Base-by-base conservation (phyloP, 2,797 vertebrate genomes). In the Harpagifer antarcticus region DNA sequence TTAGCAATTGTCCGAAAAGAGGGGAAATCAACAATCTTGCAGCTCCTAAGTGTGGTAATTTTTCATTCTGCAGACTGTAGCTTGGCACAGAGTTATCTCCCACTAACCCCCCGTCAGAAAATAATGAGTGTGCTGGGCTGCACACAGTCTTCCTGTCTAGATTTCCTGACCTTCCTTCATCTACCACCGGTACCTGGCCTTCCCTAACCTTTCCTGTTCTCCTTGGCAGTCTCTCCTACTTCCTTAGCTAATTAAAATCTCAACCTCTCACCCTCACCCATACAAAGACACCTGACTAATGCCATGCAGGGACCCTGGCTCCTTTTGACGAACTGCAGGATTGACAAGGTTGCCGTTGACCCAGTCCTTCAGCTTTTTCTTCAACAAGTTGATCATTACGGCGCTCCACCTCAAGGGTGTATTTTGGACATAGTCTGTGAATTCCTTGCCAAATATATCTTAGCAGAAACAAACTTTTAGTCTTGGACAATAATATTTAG, bases 241-340 rank as follows among this genome's bases (percentile, higher is more conserved):
- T 17, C 76, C 85, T 77, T 78, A 60, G 77, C 92, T 93, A 90
- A 94, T 94, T 94, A 93, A 92, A 90, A 89, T 55, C 86, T 87
- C 90, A 76, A 87, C 88, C 91, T 89, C 77, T 91, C 76, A 81
- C 84, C 89, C 68, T 52, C 56, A 59, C 53, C 84, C 54, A 12
- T 23, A 61, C 68, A 65, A 68, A 84, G 53, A 70, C 78, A 83
- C 78, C 88, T 65, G 79, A 85, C 67, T 56, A 6, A 78, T 76
- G 66, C 71, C 57, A 55, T 4, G 48, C 63, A n/a, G 54, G 54
- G 72, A 71, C 65, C 72, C 31, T 0, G 11, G 42, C 55, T 82
- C 60, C 72, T 78, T 79, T 64, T 88, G 76, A 82, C 49, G 15
- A 59, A 63, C 49, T 9, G 9, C 12, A 17, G 83, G 85, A 91